A percentile compares a stretch with the other conserved stretches of the same genome.
Evolutionary conservation across 2,888 invertebrate species (phyloP).

Genomic region (Hydropsyche betteni): DNA sequence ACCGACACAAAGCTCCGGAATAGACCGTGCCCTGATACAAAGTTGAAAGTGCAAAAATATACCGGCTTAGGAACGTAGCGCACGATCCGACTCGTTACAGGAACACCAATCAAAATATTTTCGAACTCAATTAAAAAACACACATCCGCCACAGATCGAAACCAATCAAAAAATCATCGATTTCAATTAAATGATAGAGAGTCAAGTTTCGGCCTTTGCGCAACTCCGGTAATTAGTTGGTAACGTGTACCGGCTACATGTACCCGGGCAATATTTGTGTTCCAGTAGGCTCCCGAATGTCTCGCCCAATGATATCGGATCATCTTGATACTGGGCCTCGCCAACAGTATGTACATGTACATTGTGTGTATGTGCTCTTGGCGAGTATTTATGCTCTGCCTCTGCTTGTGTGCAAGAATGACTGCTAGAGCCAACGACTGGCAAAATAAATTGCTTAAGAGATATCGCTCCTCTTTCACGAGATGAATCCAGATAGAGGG

Average conservation of each 20-base stretch:
- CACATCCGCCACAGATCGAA: too few species aligned
- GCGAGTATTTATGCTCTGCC: slow-evolving; percentile 1
- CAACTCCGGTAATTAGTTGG: too few species aligned
- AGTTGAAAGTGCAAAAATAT: slow-evolving; percentile 44
- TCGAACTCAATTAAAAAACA: too few species aligned
- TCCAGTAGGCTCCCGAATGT: slow-evolving; percentile 51
- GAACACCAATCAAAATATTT: too few species aligned
- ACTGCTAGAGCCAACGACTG: slow-evolving; percentile 44
- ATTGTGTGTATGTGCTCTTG: background rate
- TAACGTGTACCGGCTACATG: slow-evolving; percentile 27
- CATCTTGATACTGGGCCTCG: slow-evolving; percentile 49
- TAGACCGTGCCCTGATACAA: slow-evolving; percentile 29
- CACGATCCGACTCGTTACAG: slow-evolving; percentile 58
- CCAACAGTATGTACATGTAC: slow-evolving; percentile 41
- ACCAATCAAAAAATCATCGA: too few species aligned
- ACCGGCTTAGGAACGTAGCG: slow-evolving; percentile 46
- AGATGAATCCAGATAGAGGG: slow-evolving; percentile 45
- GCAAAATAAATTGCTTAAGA: slow-evolving; percentile 46
- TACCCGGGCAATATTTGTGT: slow-evolving; percentile 47
- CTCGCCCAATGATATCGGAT: slow-evolving; percentile 52
- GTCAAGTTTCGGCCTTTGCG: too few species aligned
- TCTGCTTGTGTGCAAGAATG: slow-evolving; percentile 34
- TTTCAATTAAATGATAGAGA: too few species aligned
- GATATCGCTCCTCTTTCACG: slow-evolving; percentile 45
- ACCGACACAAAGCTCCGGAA: slow-evolving; percentile 41